phyloP scores from a whole-genome alignment of 2,113 vertebrate genomes.

The Microcebus murinus region DNA sequence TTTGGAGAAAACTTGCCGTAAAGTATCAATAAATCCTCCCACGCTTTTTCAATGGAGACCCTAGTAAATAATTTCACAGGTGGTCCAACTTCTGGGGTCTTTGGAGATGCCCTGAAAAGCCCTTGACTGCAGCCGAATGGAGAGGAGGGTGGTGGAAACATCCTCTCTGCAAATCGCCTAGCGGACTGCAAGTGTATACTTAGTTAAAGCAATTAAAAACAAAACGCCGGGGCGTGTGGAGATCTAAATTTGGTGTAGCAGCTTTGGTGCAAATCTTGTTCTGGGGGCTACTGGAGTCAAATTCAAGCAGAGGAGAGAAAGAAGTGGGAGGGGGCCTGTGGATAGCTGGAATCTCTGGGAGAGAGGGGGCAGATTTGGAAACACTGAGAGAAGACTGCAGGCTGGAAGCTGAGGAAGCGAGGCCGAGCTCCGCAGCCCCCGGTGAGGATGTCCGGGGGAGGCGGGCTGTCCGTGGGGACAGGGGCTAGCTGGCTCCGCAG shows the following conservation, averaged over 20 bases:
- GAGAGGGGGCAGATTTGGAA: slow-evolving; percentile 35
- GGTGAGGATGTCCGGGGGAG: slow-evolving; percentile 45
- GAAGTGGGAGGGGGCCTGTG: slow-evolving; percentile 54
- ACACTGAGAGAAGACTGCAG: not conserved
- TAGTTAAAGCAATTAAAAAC: slow-evolving; percentile 78
- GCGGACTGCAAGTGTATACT: slow-evolving; percentile 68
- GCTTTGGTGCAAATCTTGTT: slow-evolving; percentile 64
- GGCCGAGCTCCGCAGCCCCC: not conserved
- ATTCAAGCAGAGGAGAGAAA: slow-evolving; percentile 63
- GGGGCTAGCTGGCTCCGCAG: not conserved
- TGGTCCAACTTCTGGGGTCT: slow-evolving; percentile 19
- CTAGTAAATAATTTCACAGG: not conserved
- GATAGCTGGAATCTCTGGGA: not conserved
- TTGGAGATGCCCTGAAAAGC: not conserved
- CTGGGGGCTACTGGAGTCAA: slow-evolving; percentile 69
- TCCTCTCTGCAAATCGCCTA: not conserved
- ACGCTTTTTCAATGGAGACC: not conserved
- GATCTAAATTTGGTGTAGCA: slow-evolving; percentile 75
- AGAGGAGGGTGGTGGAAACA: slow-evolving; percentile 2
- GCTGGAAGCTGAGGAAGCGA: not conserved
- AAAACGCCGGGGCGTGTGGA: slow-evolving; percentile 69
- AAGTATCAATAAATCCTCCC: not conserved
- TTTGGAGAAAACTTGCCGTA: not conserved
- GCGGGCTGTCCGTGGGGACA: not conserved
- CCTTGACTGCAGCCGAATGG: not conserved